Evolutionary conservation across 1,140 invertebrate genomes (phyloP).

Genomic region (Dreissena rostriformis): DNA sequence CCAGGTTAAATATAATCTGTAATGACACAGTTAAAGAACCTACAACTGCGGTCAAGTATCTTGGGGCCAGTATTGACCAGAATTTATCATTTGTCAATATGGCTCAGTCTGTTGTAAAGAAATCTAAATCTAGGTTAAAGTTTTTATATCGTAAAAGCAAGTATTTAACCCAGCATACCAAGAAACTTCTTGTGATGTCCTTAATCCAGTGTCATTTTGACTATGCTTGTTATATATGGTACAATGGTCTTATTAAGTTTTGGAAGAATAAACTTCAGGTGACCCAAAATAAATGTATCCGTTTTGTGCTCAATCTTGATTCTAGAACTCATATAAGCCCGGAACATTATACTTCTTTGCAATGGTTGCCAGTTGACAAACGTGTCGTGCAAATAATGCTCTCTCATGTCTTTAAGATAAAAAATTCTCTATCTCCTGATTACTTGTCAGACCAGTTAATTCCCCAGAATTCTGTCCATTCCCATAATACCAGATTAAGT

Average conservation of each 20-base stretch:
- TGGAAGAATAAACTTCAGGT: constrained; percentile 6
- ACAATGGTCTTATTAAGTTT: neutral
- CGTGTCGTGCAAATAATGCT: neutral
- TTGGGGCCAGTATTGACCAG: neutral
- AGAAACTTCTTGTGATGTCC: neutral
- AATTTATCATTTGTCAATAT: neutral
- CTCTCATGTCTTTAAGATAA: constrained; percentile 11
- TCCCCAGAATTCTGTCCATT: constrained; percentile 23
- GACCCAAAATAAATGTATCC: neutral
- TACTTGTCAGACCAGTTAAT: constrained; percentile 22
- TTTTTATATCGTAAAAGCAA: constrained; percentile 10
- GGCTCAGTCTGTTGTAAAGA: neutral
- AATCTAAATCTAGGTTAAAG: constrained; percentile 8
- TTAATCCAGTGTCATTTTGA: constrained; percentile 19
- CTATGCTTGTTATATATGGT: neutral
- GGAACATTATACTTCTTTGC: neutral
- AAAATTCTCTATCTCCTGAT: neutral
- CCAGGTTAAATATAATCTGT: no score
- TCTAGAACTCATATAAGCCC: neutral
- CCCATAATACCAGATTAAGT: constrained; percentile 18
- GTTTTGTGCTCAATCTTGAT: constrained; percentile 1
- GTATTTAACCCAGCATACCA: constrained; percentile 1
- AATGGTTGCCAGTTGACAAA: neutral
- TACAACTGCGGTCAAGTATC: no score
- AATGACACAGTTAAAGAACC: no score